Conservation (phyloP, 2,888 invertebrate species). For the Erebia palarica region DNA sequence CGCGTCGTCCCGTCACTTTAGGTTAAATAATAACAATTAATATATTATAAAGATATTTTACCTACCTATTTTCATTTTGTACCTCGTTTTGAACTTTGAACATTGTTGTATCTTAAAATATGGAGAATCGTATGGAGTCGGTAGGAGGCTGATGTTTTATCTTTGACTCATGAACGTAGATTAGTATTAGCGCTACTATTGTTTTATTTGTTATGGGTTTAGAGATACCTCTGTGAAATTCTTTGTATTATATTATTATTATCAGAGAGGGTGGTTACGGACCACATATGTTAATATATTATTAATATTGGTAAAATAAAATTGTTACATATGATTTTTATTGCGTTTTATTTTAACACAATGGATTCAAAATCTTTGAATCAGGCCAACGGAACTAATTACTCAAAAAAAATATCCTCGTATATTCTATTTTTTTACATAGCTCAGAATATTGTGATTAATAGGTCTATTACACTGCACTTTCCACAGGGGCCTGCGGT, state of each 20-base stretch:
- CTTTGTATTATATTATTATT: slow-evolving; percentile 77
- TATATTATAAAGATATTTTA: slow-evolving; percentile 71
- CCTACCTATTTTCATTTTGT: slow-evolving; percentile 63
- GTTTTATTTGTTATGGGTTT: slow-evolving; percentile 79
- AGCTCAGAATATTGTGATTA: too few species aligned
- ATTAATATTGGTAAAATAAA: slow-evolving; percentile 82
- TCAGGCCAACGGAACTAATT: too few species aligned
- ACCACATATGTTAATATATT: slow-evolving; percentile 83
- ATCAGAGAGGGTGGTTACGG: slow-evolving; percentile 78
- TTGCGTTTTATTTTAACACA: slow-evolving; percentile 53
- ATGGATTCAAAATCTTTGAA: background rate
- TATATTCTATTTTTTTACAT: too few species aligned
- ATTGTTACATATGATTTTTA: slow-evolving; percentile 76
- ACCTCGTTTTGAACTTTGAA: slow-evolving; percentile 60
- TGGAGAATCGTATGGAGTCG: slow-evolving; percentile 52
- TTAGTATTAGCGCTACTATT: slow-evolving; percentile 63
- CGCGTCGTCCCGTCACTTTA: slow-evolving; percentile 58
- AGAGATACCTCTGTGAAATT: slow-evolving; percentile 75
- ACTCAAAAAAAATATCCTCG: too few species aligned
- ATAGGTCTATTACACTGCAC: too few species aligned
- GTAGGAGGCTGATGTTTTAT: slow-evolving; percentile 58
- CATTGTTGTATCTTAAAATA: slow-evolving; percentile 55
- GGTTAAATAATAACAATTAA: slow-evolving; percentile 61
- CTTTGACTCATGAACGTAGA: slow-evolving; percentile 56
- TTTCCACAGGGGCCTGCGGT: too few species aligned